Evolutionary conservation across 1,140 invertebrate genomes (phyloP).

Genomic region (Calephelis nemesis): DNA sequence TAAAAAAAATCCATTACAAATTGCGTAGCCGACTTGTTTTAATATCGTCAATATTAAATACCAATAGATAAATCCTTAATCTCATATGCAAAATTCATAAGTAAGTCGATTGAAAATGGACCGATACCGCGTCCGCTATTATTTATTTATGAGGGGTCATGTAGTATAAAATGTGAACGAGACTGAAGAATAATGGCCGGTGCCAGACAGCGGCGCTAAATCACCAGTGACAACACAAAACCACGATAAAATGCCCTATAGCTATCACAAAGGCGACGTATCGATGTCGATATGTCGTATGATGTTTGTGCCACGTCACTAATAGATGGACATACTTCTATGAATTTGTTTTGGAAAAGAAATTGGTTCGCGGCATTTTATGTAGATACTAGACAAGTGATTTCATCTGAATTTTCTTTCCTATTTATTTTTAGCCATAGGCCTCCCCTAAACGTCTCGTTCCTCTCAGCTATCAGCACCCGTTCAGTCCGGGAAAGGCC

Average conservation of each 20-base stretch:
- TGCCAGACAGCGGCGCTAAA: constrained; percentile 40
- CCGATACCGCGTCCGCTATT: constrained; percentile 3
- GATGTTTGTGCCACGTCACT: constrained; percentile 22
- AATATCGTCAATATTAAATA: not conserved
- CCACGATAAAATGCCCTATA: constrained; percentile 33
- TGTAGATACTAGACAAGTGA: too few relatives aligned
- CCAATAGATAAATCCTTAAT: not conserved
- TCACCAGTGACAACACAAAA: constrained; percentile 37
- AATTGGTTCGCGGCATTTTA: too few relatives aligned
- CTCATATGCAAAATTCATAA: not conserved
- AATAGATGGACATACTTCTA: too few relatives aligned
- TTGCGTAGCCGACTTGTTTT: not conserved
- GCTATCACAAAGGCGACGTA: constrained; percentile 31
- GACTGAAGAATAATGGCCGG: constrained; percentile 46
- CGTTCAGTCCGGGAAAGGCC: too few relatives aligned
- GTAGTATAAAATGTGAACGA: constrained; percentile 28
- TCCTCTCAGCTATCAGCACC: too few relatives aligned
- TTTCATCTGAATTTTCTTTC: too few relatives aligned
- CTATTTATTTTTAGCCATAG: too few relatives aligned
- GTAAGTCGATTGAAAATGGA: constrained; percentile 9
- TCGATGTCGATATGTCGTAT: constrained; percentile 27
- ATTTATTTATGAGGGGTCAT: constrained; percentile 29
- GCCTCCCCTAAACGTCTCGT: too few relatives aligned
- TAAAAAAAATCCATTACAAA: not conserved
- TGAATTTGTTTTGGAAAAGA: too few relatives aligned